Conservation (phyloP, 2,888 invertebrate species). For the Taenaris catops region DNA sequence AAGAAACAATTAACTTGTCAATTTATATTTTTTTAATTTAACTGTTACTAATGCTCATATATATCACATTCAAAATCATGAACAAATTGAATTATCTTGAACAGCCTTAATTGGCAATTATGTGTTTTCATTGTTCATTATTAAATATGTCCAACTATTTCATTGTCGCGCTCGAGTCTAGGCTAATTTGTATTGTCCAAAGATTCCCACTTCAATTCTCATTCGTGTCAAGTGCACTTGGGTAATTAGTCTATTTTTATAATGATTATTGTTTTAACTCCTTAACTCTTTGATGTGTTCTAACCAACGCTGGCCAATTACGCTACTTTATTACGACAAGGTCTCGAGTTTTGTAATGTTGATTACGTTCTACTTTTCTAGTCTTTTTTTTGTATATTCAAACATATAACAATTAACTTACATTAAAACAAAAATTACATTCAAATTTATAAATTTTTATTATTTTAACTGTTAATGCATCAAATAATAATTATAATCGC, state of each 20-base stretch:
- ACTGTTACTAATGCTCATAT: too few relatives aligned
- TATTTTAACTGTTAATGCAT: too few relatives aligned
- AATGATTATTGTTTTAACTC: constrained; percentile 19
- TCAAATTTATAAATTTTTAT: too few relatives aligned
- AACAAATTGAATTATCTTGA: constrained; percentile 13
- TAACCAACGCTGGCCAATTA: constrained; percentile 41
- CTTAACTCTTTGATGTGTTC: constrained; percentile 20
- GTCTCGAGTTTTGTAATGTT: constrained; percentile 46
- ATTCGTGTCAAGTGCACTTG: constrained; percentile 60
- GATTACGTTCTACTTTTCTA: constrained; percentile 16
- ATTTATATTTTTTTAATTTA: too few relatives aligned
- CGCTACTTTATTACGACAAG: constrained; percentile 38
- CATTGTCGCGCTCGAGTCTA: constrained; percentile 13
- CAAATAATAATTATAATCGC: too few relatives aligned
- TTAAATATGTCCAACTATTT: constrained; percentile 17
- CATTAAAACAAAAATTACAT: too few relatives aligned
- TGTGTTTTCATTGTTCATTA: constrained; percentile 19
- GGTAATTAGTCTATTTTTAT: constrained; percentile 45
- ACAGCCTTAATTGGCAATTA: constrained; percentile 16
- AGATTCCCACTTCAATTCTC: constrained; percentile 55
- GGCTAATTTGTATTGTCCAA: constrained; percentile 46
- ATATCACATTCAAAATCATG: background rate
- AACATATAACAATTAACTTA: too few relatives aligned
- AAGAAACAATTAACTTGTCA: too few relatives aligned
- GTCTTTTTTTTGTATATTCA: too few relatives aligned